phyloP scores from a whole-genome alignment of 2,888 invertebrate genomes.

The Spilosoma lubricipeda region DNA sequence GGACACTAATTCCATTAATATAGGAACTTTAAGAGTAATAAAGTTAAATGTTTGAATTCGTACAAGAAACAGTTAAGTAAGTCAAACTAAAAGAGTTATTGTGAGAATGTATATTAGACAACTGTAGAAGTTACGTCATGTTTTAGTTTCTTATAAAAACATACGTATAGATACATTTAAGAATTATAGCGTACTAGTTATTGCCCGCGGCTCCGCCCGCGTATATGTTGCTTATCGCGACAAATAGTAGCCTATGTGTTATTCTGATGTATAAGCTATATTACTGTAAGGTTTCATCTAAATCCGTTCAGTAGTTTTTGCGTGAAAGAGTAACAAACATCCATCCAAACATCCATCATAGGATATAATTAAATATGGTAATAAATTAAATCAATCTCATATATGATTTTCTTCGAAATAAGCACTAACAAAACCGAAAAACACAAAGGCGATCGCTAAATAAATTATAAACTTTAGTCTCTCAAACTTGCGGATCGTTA shows the following conservation, averaged over 20 bases:
- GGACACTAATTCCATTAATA: not conserved
- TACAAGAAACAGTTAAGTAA: not conserved
- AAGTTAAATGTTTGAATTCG: not conserved
- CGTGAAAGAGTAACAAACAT: too few relatives aligned
- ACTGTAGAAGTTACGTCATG: not conserved
- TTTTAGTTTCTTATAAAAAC: not conserved
- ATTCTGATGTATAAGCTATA: too few relatives aligned
- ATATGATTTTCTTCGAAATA: not conserved
- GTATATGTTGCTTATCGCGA: too few relatives aligned
- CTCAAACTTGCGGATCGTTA: constrained; percentile 29
- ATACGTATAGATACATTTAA: not conserved
- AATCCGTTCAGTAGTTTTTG: too few relatives aligned
- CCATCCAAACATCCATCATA: too few relatives aligned
- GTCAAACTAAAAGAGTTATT: not conserved
- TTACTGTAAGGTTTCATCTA: too few relatives aligned
- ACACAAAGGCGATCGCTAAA: not conserved
- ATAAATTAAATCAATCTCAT: too few relatives aligned
- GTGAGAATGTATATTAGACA: not conserved
- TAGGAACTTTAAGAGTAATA: not conserved
- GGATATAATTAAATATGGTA: too few relatives aligned
- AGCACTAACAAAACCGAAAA: not conserved
- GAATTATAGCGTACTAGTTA: not conserved
- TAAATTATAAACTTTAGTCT: constrained; percentile 10
- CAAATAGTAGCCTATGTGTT: too few relatives aligned
- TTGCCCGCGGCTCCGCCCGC: too few relatives aligned